A percentile compares a stretch with the other conserved stretches of the same genome.
Evolutionary conservation across 2,888 invertebrate genomes (phyloP).

Genomic region (Phortica magna): DNA sequence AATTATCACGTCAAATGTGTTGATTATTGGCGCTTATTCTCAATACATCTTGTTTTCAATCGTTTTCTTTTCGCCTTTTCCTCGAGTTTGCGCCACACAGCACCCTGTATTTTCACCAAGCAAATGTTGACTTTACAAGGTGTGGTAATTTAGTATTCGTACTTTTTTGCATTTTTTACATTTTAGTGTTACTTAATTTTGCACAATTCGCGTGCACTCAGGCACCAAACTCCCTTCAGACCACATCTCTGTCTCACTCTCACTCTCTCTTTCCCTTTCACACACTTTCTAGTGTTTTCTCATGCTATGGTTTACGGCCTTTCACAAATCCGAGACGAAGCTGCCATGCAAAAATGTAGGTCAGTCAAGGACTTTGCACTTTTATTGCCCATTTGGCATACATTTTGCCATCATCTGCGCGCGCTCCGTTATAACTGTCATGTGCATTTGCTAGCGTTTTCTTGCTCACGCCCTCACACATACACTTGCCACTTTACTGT

Average conservation of each 20-base stretch:
- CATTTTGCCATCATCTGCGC: slow-evolving; percentile 44
- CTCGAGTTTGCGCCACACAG: neutral
- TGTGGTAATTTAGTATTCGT: slow-evolving; percentile 6
- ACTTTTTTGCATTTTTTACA: neutral
- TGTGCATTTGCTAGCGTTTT: neutral
- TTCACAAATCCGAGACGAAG: too few relatives aligned
- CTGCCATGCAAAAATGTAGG: slow-evolving; percentile 52
- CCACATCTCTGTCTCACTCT: neutral
- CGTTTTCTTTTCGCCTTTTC: neutral
- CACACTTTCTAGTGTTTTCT: neutral
- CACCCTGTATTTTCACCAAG: neutral
- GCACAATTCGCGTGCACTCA: neutral
- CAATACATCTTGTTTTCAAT: neutral
- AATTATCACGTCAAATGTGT: slow-evolving; percentile 20
- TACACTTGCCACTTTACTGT: slow-evolving; percentile 27
- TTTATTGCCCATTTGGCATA: slow-evolving; percentile 58
- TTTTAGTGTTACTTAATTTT: neutral
- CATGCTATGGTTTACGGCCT: too few relatives aligned
- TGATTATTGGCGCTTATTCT: neutral
- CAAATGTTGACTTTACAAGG: neutral
- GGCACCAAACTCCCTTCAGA: neutral
- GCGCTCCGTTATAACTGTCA: neutral
- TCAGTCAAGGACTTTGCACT: slow-evolving; percentile 64
- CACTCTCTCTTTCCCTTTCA: neutral
- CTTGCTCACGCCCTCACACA: slow-evolving; percentile 49